Evolutionary conservation across 2,888 invertebrate genomes (phyloP), one percentile per base, ranked within the genome.

Genomic region (Drosophila siamana): DNA sequence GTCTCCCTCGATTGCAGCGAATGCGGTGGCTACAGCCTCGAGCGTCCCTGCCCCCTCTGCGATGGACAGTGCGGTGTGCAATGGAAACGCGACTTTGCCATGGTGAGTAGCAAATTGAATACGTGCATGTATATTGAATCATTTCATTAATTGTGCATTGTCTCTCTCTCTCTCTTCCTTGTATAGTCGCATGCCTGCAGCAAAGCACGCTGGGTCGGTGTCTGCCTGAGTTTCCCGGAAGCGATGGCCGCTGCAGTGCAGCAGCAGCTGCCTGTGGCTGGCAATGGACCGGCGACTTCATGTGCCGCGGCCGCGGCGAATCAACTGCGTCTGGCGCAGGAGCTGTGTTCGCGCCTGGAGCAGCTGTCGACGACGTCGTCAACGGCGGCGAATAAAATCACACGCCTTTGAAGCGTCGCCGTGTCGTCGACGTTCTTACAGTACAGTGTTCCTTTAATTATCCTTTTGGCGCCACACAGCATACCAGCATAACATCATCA

Each of bases 71-170:
- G 96, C 90, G 94, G 94, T 69, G 93, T 94, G 54, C 92, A 93
- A 51, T 96, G 96, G 96, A 95, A 95, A 87, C 94, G 96, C 77
- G 96, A 97, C 92, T 94, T 96, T 77, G 95, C 95, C 79, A 94
- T 95, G 95, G 96, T 96, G 91, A 93, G 93, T 92, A 48, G 47
- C 30, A 9, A 15, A 9, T 6, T 9, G 2, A 2, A 11, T 33
- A 4, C 33, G n/a, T n/a, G 4, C 33, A 24, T 41, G 5, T 6
- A 11, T 1, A 1, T n/a, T 2, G 9, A 11, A 19, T 13, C 4
- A 1, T 13, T 19, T 48, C 48, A 30, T 47, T 55, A 38, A 46
- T 48, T 38, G 44, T 38, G 44, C 41, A 43, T 48, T 48, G 11
- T 16, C 4, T 16, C 7, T 56, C 60, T 28, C 65, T 56, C 73